phyloP scores from a whole-genome alignment of 2,888 invertebrate genomes.

The Crocallis elinguaria region DNA sequence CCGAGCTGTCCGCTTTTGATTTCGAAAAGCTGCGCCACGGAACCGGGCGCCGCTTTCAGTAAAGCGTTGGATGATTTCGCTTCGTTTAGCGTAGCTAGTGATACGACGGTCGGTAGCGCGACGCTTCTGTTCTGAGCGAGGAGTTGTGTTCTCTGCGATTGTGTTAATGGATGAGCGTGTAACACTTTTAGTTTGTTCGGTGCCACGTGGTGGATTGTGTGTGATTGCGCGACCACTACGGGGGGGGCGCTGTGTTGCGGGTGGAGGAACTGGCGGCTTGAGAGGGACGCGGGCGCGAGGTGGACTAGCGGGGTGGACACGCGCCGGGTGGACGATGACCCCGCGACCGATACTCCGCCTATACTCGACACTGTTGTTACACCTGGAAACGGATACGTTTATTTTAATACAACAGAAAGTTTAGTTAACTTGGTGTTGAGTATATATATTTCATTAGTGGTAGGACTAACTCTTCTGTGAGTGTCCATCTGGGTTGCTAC shows the following conservation, averaged over 20 bases:
- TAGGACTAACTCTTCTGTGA: no score
- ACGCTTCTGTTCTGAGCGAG: constrained; percentile 58
- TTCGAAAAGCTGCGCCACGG: constrained; percentile 73
- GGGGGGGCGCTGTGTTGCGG: constrained; percentile 44
- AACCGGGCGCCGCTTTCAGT: constrained; percentile 63
- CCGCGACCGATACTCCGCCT: constrained; percentile 27
- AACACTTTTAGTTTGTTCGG: constrained; percentile 66
- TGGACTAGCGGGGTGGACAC: constrained; percentile 57
- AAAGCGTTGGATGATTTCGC: constrained; percentile 53
- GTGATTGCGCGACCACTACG: constrained; percentile 57
- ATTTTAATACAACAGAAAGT: no score
- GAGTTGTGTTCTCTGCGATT: constrained; percentile 63
- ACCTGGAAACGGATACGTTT: constrained; percentile 22
- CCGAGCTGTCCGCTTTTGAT: constrained; percentile 71
- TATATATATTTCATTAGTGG: no score
- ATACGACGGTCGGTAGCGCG: constrained; percentile 65
- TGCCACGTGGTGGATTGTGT: constrained; percentile 55
- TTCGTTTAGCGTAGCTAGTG: constrained; percentile 65
- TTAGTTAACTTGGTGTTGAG: no score
- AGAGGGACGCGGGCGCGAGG: constrained; percentile 52
- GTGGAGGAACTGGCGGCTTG: constrained; percentile 47
- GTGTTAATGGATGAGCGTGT: constrained; percentile 70
- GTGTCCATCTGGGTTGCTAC: no score
- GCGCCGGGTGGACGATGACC: constrained; percentile 44
- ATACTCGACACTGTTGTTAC: constrained; percentile 39